Conservation (phyloP, 2,113 vertebrate genomes). For the Mirounga angustirostris region DNA sequence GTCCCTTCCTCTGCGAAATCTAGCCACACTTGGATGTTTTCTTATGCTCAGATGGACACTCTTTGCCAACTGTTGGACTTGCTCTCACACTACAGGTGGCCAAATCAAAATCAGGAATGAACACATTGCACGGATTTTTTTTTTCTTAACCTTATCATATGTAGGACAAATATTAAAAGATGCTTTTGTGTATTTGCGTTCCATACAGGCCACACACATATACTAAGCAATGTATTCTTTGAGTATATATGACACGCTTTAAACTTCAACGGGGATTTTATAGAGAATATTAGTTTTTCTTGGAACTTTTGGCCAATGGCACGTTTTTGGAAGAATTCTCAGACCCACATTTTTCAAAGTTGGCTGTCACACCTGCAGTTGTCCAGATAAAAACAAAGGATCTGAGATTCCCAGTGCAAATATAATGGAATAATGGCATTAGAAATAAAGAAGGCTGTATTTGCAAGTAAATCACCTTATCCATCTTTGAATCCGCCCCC, state of each 20-base stretch:
- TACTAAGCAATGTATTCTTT: slow-evolving; percentile 38
- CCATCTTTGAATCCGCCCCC: not conserved
- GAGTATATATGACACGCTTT: slow-evolving; percentile 11
- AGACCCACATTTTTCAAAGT: slow-evolving; percentile 57
- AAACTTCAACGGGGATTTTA: slow-evolving; percentile 41
- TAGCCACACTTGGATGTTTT: slow-evolving; percentile 79
- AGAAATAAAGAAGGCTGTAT: not conserved
- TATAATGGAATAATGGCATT: not conserved
- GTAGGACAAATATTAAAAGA: slow-evolving; percentile 54
- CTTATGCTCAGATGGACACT: slow-evolving; percentile 67
- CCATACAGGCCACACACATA: not conserved
- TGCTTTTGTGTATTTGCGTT: slow-evolving; percentile 55
- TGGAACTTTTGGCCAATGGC: slow-evolving; percentile 59
- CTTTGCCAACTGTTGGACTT: slow-evolving; percentile 66
- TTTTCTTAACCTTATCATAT: slow-evolving; percentile 69
- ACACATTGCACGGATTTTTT: slow-evolving; percentile 34
- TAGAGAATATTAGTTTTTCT: slow-evolving; percentile 70
- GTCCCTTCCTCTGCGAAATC: slow-evolving; percentile 71
- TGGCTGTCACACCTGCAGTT: slow-evolving; percentile 34
- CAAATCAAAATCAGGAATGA: slow-evolving; percentile 79
- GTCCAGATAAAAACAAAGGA: slow-evolving; percentile 58
- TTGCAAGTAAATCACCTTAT: not conserved
- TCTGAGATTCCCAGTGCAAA: slow-evolving; percentile 8
- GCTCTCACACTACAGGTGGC: slow-evolving; percentile 78
- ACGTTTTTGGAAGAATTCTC: slow-evolving; percentile 60